Conservation (phyloP, 2,888 invertebrate species). For the Drosophila engyochracea region DNA sequence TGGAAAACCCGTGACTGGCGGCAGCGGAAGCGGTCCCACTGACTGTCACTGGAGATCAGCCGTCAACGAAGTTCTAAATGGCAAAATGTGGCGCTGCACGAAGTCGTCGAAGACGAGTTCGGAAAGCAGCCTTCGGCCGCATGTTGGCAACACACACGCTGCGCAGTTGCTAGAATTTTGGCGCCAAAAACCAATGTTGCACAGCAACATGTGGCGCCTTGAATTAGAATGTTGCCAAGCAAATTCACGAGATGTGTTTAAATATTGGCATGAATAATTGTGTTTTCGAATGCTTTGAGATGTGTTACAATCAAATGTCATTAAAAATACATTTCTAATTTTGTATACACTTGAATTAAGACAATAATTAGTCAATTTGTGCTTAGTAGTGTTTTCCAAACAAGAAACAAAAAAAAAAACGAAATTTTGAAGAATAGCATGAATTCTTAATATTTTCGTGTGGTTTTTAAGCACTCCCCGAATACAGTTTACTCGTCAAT, state of each 20-base stretch:
- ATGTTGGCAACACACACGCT: conserved; percentile 25
- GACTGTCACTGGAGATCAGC: conserved; percentile 70
- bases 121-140: conserved; percentile 32
- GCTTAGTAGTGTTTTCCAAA: neutral
- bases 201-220: conserved; percentile 60
- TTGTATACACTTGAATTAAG: neutral
- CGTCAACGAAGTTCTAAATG: conserved; percentile 48
- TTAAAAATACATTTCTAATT: neutral
- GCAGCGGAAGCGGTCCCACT: conserved; percentile 22
- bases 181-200: conserved; percentile 44
- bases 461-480: neutral
- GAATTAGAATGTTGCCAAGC: conserved; percentile 20
- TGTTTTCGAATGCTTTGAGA: neutral
- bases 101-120: conserved; percentile 14
- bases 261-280: neutral
- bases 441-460: neutral
- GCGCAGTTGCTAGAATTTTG: conserved; percentile 57
- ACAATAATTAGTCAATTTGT: neutral
- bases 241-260: neutral
- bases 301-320: neutral
- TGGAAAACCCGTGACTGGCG: conserved; percentile 33
- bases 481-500: neutral
- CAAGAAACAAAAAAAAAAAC: neutral
- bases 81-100: conserved; percentile 16
- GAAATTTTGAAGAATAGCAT: too few species aligned